Evolutionary conservation across 2,888 invertebrate genomes (phyloP).

Genomic region (Ganaspis brasiliensis): DNA sequence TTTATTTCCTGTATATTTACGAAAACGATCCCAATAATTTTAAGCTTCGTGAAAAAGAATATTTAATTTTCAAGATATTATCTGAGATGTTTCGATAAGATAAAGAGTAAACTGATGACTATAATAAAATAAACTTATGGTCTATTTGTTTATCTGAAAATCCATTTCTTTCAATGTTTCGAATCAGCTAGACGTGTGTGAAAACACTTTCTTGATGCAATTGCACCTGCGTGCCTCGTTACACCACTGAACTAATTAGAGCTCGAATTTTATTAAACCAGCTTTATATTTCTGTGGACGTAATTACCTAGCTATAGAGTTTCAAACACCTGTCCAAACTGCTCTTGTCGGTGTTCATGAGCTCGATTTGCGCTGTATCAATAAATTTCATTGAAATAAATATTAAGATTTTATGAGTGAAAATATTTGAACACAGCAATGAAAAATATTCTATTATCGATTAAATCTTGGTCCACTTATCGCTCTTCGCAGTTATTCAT

Average conservation of each 20-base stretch:
- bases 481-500: slow-evolving; percentile 14
- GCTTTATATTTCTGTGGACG: slow-evolving; percentile 30
- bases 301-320: slow-evolving; percentile 32
- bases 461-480: slow-evolving; percentile 3
- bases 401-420: slow-evolving; percentile 26
- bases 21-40: background rate
- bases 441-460: slow-evolving; percentile 20
- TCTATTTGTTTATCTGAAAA: background rate
- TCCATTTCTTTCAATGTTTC: background rate
- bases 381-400: slow-evolving; percentile 38
- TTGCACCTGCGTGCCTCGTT: slow-evolving; percentile 14
- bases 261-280: slow-evolving; percentile 37
- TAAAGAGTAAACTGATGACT: background rate
- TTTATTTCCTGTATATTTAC: background rate
- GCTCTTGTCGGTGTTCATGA: slow-evolving; percentile 24
- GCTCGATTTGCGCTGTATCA: slow-evolving; percentile 25
- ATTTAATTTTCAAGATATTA: background rate
- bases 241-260: slow-evolving; percentile 38
- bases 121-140: background rate
- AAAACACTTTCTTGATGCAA: slow-evolving; percentile 34
- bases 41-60: background rate
- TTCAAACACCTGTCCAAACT: slow-evolving; percentile 37
- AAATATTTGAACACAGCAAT: slow-evolving; percentile 15
- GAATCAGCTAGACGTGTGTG: slow-evolving; percentile 5
- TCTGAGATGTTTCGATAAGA: background rate